Evolutionary conservation across 2,113 vertebrate species (phyloP).

Genomic region (Poeciliopsis occidentalis): DNA sequence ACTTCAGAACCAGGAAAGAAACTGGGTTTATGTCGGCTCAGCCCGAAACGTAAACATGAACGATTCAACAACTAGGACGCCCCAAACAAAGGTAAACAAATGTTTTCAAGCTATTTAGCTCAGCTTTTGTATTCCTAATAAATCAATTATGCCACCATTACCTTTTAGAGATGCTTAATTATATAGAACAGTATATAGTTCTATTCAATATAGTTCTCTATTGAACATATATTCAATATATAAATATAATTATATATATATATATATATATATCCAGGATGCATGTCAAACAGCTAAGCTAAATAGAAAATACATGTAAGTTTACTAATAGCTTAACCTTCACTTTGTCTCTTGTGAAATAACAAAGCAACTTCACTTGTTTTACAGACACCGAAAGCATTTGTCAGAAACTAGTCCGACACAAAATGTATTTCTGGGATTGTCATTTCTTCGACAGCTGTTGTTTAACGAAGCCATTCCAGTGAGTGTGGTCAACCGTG

Average conservation of each 20-base stretch:
- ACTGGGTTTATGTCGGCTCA: constrained; percentile 56
- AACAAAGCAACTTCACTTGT: not conserved
- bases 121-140: not conserved
- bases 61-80: constrained; percentile 15
- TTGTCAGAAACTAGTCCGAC: not conserved
- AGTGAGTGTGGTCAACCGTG: constrained; percentile 79
- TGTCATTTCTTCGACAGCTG: constrained; percentile 75
- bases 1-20: constrained; percentile 19
- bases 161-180: not conserved
- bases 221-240: too few species aligned
- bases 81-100: constrained; percentile 74
- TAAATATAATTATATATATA: too few species aligned
- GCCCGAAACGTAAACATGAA: constrained; percentile 1
- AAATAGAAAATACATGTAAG: not conserved
- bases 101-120: not conserved
- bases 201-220: too few species aligned
- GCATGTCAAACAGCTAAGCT: too few species aligned
- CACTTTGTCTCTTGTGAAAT: not conserved
- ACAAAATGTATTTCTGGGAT: not conserved
- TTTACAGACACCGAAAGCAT: not conserved
- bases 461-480: constrained; percentile 85
- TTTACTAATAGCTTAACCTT: not conserved
- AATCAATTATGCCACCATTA: not conserved
- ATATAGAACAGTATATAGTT: not conserved
- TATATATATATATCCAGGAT: not conserved